These are phyloP conservation scores for Pollenia labialis DNA, from an alignment of 2,888 invertebrate genomes.

Conservation along the genomic window DNA sequence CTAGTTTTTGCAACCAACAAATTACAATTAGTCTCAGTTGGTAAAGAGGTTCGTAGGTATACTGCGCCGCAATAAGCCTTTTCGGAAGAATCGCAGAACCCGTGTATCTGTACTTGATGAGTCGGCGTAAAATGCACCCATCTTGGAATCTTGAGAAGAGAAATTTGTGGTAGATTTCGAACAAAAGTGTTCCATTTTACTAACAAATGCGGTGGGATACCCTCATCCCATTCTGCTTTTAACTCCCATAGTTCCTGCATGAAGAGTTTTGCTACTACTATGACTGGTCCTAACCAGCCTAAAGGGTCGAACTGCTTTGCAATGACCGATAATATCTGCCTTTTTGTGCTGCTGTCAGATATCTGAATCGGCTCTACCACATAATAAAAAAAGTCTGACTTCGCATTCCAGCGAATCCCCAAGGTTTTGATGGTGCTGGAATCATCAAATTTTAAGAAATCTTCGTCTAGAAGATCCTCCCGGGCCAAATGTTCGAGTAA, in stretches of 20 bases:
- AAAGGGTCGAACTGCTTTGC: neutral
- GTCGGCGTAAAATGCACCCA: conserved; percentile 18
- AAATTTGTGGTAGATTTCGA: conserved; percentile 9
- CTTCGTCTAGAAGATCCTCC: neutral
- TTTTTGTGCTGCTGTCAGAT: neutral
- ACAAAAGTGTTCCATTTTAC: conserved; percentile 1
- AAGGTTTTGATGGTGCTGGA: conserved; percentile 5
- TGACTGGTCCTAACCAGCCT: neutral
- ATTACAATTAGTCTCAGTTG: conserved; percentile 1
- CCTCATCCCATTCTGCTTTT: conserved; percentile 5
- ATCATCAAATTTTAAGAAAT: neutral
- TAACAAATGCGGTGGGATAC: neutral
- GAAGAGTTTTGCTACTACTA: neutral
- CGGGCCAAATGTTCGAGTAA: neutral
- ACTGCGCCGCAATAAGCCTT: neutral
- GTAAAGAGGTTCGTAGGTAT: too few species aligned
- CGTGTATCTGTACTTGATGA: conserved; percentile 36
- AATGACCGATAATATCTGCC: conserved; percentile 18
- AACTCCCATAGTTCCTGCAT: neutral
- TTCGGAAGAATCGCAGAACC: conserved; percentile 43
- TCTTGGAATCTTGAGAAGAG: conserved; percentile 29
- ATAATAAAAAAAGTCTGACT: conserved; percentile 6
- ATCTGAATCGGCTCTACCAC: neutral
- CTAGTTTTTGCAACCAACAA: conserved; percentile 6
- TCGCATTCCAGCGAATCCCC: conserved; percentile 12